Conservation (phyloP, 2,797 vertebrate species). For the Lepus oiostolus region DNA sequence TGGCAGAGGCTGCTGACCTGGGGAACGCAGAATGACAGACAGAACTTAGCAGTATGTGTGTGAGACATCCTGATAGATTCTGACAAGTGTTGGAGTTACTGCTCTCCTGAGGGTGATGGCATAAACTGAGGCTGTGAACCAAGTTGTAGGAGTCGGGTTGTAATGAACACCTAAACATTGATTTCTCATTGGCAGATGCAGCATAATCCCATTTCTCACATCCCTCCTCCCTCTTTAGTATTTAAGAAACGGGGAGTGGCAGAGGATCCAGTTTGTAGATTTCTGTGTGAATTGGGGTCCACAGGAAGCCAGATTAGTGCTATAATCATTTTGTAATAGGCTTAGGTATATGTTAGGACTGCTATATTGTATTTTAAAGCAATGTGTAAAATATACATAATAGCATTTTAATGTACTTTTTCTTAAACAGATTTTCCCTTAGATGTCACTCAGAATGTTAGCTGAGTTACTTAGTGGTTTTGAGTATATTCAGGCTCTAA, state of each 20-base stretch:
- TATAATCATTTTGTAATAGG: conserved; percentile 8
- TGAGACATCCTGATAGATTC: neutral
- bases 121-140: conserved; percentile 9
- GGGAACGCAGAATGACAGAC: neutral
- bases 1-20: neutral
- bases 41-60: conserved; percentile 5
- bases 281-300: neutral
- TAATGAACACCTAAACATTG: conserved; percentile 17
- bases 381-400: conserved; percentile 3
- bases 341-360: conserved; percentile 9
- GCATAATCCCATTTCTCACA: neutral
- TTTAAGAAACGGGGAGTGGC: neutral
- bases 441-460: conserved; percentile 20
- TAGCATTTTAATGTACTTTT: neutral
- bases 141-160: conserved; percentile 37
- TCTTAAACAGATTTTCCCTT: conserved; percentile 5
- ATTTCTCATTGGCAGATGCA: neutral
- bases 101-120: conserved; percentile 28
- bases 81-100: conserved; percentile 14
- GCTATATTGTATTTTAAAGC: conserved; percentile 17
- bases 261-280: neutral
- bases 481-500: neutral
- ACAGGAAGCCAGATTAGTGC: neutral
- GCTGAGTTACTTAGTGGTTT: conserved; percentile 25
- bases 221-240: neutral